Evolutionary conservation across 92 coral and sea anemone species (phyloP), one percentile per base, ranked within the genome.

Genomic region (Pocillopora grandis): DNA sequence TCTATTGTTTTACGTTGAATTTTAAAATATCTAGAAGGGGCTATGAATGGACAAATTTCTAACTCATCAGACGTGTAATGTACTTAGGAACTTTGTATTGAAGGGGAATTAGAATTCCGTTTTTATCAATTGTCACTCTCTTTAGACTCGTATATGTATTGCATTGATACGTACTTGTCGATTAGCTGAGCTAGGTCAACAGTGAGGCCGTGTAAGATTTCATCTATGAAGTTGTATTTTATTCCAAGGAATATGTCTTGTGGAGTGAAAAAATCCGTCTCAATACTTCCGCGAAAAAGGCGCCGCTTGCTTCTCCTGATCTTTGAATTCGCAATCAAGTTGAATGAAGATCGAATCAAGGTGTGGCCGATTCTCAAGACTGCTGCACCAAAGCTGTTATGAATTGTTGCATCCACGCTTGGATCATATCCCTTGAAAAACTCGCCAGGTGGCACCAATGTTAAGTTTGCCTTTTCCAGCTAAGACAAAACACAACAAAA

Each of bases 281-380:
- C 35, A 6, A 66, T n/a, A 4, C 10, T 20, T 12, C 35, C 70
- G 2, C 13, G 13, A 66, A 0, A 6, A 23, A 66, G 14, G 14
- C 35, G 35, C 37, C 31, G 35, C 13, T 35, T 66, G 70, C 15
- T 10, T 20, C 70, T 12, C 70, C 70, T 21, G 21, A 1, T 0
- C 70, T 20, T 14, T 14, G 37, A 9, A 2, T 18, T 18, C 2
- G 70, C 10, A 14, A 66, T 2, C 12, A 66, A 35, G 4, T 1
- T 7, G 37, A 66, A 66, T 12, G 11, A 0, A 23, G 88, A 85
- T 20, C 97, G 75, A 15, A 95, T 93, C 36, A 86, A 77, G 56
- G 94, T 95, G 73, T 95, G 98, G 16, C 98, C 95, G 55, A 90
- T 87, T 18, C 98, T 89, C 67, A 93, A 87, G 5, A 95, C 98